Evolutionary conservation across 2,888 invertebrate genomes (phyloP).

Genomic region (Invenusta paracnida): DNA sequence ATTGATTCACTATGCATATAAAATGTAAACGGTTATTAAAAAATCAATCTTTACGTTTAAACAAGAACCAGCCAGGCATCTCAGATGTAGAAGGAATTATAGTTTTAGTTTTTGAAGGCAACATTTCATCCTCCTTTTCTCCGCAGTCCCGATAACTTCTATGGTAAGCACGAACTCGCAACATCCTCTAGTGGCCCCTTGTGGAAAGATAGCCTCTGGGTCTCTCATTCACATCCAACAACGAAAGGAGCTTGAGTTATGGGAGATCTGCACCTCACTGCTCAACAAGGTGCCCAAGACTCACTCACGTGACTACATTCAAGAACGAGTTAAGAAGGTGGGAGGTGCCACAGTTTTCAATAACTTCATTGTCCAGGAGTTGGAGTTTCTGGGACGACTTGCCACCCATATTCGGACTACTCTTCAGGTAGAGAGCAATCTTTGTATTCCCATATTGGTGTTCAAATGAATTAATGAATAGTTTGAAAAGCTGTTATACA

Average conservation of each 20-base stretch:
- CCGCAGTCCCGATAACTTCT: constrained; percentile 18
- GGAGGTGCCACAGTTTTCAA: constrained; percentile 57
- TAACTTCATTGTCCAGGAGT: constrained; percentile 57
- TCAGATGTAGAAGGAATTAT: too few relatives aligned
- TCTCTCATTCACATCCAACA: constrained; percentile 54
- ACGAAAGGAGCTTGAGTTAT: constrained; percentile 57
- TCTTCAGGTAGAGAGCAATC: constrained; percentile 55
- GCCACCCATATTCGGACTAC: constrained; percentile 55
- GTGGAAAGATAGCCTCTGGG: constrained; percentile 56
- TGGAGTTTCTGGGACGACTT: constrained; percentile 55
- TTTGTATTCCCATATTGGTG: too few relatives aligned
- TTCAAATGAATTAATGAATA: too few relatives aligned
- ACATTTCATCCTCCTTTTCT: background rate
- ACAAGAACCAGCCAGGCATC: too few relatives aligned
- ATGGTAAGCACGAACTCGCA: constrained; percentile 34
- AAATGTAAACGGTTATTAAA: too few relatives aligned
- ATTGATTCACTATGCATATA: too few relatives aligned
- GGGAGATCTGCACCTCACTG: constrained; percentile 57
- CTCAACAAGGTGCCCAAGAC: constrained; percentile 57
- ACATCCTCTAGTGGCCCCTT: constrained; percentile 47
- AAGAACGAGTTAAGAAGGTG: constrained; percentile 54
- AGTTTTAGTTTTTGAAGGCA: too few relatives aligned
- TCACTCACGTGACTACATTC: constrained; percentile 47
- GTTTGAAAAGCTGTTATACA: too few relatives aligned
- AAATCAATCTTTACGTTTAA: too few relatives aligned